Base-by-base conservation (phyloP, 2,113 vertebrate genomes). In the Numenius arquata region DNA sequence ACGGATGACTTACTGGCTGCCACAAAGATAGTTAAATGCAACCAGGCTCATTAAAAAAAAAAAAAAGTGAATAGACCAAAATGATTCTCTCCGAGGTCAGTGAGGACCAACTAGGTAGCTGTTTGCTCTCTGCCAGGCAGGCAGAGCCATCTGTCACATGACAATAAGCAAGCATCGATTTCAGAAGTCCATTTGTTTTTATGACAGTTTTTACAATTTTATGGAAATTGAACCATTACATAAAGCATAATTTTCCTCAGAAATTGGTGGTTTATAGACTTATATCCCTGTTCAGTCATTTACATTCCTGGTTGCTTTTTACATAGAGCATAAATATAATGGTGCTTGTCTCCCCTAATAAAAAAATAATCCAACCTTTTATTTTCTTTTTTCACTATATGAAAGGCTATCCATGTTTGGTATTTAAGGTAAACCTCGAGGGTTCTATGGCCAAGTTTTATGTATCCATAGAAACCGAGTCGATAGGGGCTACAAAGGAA, bases 151-250 rank as follows among this genome's bases (percentile, higher is more conserved):
- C 88, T 87, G 73, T 92, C 90, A 90, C 48, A 58, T 90, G 90
- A 92, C 94, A 85, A 26, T 66, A 90, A 61, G 70, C 76, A 92
- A 76, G 48, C 63, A 62, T 72, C 1, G 1, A 43, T 74, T 83
- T 76, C 36, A 83, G 71, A 93, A 95, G 47, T 62, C 89, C 41
- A 72, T 72, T 91, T 93, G 43, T 38, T 90, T 91, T 88, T 87
- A 87, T 88, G 83, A 77, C 58, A 72, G 22, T 96, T 95, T 78
- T 58, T 67, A 72, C 53, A 87, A 84, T 78, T 87, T 91, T 89
- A 89, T 92, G 84, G 77, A 96, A 92, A 95, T 96, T 7, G 85
- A 93, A 43, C 61, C 66, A 82, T 90, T 93, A 76, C 79, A 85
- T 73, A 94, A 95, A 90, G 40, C 63, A n/a, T 83, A 67, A 88